These are phyloP conservation scores for Collichthys lucidus DNA, from an alignment of 2,113 vertebrate genomes.

Conservation along the genomic window DNA sequence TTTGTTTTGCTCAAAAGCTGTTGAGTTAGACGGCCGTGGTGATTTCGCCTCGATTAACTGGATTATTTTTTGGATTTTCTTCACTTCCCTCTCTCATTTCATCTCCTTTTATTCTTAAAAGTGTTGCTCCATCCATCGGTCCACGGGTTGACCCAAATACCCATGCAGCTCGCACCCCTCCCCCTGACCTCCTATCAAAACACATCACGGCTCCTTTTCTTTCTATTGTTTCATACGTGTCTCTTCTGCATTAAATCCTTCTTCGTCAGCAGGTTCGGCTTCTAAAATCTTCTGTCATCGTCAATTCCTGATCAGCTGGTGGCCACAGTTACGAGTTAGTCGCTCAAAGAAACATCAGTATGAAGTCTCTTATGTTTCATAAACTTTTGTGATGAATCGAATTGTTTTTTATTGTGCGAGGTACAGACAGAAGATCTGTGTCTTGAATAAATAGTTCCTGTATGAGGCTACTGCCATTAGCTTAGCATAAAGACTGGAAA, in stretches of 20 bases:
- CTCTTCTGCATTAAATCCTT: conserved; percentile 9
- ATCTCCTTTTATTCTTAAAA: conserved; percentile 58
- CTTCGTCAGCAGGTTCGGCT: not conserved
- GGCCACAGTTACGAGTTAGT: not conserved
- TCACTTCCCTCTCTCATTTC: conserved; percentile 9
- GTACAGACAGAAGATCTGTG: not conserved
- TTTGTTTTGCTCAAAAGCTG: conserved; percentile 25
- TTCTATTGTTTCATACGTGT: conserved; percentile 57
- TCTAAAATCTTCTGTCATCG: too few relatives aligned
- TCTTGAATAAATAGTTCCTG: not conserved
- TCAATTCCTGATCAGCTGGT: not conserved
- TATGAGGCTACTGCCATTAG: not conserved
- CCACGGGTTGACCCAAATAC: conserved; percentile 79
- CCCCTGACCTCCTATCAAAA: conserved; percentile 67
- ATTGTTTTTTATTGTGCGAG: not conserved
- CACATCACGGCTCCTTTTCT: conserved; percentile 50
- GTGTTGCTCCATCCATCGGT: conserved; percentile 59
- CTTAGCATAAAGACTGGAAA: conserved; percentile 1
- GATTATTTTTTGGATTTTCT: not conserved
- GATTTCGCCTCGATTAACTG: conserved; percentile 8
- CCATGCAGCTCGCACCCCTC: conserved; percentile 65
- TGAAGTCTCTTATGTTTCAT: not conserved
- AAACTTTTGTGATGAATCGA: not conserved
- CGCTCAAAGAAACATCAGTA: not conserved
- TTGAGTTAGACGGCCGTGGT: not conserved